Evolutionary conservation across 2,888 invertebrate species (phyloP).

Genomic region (Eristalinus sepulchralis): DNA sequence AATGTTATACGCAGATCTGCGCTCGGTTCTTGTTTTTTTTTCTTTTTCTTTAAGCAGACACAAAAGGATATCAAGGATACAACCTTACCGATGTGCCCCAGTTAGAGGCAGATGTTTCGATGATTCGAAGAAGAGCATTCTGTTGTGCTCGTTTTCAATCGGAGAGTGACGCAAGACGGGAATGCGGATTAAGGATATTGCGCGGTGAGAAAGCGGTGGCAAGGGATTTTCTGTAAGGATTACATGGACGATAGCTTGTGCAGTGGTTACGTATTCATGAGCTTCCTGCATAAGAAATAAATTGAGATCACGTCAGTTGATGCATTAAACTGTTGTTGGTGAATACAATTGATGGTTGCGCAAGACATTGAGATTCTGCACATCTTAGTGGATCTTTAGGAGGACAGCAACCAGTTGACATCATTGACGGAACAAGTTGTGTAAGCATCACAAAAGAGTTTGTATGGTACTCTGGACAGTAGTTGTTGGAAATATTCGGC

Average conservation of each 20-base stretch:
- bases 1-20: slow-evolving; percentile 17
- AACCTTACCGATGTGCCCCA: slow-evolving; percentile 2
- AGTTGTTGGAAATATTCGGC: too few relatives aligned
- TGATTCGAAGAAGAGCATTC: slow-evolving; percentile 11
- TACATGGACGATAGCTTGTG: neutral
- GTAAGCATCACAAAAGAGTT: too few relatives aligned
- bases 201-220: neutral
- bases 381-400: too few relatives aligned
- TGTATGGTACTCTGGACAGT: too few relatives aligned
- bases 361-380: too few relatives aligned
- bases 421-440: too few relatives aligned
- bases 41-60: neutral
- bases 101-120: slow-evolving; percentile 44
- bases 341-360: too few relatives aligned
- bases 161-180: slow-evolving; percentile 12
- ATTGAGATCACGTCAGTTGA: too few relatives aligned
- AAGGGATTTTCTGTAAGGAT: neutral
- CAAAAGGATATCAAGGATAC: slow-evolving; percentile 31
- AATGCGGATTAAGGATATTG: neutral
- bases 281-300: too few relatives aligned
- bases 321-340: too few relatives aligned
- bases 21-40: neutral
- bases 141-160: neutral
- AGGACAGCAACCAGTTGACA: too few relatives aligned
- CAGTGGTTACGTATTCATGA: too few relatives aligned